Conservation (phyloP, 2,113 vertebrate species). For the Tupaia tana region DNA sequence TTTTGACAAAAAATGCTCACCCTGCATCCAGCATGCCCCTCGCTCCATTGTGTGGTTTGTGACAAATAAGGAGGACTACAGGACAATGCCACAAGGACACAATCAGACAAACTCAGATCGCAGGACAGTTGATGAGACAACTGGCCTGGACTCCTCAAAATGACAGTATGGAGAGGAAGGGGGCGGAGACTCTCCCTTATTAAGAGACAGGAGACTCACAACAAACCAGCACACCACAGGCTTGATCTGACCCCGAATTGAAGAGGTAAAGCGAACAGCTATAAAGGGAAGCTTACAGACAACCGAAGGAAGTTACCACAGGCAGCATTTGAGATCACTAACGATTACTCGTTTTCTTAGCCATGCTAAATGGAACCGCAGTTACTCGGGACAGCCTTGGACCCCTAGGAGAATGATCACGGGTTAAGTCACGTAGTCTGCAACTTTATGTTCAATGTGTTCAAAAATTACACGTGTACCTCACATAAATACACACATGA, state of each 20-base stretch:
- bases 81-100: neutral
- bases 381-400: neutral
- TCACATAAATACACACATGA: neutral
- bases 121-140: neutral
- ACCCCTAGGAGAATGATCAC: neutral
- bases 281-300: neutral
- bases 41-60: neutral
- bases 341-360: neutral
- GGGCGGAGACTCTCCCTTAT: neutral
- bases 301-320: neutral
- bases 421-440: neutral
- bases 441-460: neutral
- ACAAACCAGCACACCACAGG: neutral
- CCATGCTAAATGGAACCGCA: neutral
- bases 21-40: neutral
- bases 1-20: neutral
- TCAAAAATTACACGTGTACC: neutral
- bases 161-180: neutral
- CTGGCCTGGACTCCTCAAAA: neutral
- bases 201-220: neutral
- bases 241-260: neutral
- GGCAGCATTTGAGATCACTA: neutral
- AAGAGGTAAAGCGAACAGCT: neutral
- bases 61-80: neutral
- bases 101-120: neutral